These are phyloP conservation scores for Eulemur rufifrons DNA, from an alignment of 2,113 vertebrate genomes.

Conservation along the genomic window DNA sequence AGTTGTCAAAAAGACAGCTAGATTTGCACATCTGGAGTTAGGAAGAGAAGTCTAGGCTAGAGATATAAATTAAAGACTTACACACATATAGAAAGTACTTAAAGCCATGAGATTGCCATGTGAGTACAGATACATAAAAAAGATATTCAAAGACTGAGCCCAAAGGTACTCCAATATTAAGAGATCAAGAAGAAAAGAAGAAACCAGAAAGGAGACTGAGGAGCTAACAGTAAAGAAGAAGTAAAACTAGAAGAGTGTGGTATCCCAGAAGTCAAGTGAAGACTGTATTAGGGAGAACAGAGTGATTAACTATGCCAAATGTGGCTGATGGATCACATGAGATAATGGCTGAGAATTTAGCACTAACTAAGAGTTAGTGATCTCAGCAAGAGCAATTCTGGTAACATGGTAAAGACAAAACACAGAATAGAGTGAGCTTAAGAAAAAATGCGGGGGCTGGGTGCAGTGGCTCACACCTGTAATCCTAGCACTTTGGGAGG, in stretches of 20 bases:
- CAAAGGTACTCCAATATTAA: neutral
- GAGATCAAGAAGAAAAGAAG: neutral
- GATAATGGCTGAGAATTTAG: neutral
- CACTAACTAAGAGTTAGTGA: neutral
- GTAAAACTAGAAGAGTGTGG: neutral
- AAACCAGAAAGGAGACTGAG: neutral
- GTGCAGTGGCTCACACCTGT: neutral
- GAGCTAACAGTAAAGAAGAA: neutral
- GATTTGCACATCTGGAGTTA: neutral
- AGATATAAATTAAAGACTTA: neutral
- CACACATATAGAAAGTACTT: neutral
- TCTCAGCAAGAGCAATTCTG: neutral
- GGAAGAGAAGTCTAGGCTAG: neutral
- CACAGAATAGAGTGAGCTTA: neutral
- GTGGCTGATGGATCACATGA: neutral
- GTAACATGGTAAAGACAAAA: neutral
- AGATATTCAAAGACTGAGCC: neutral
- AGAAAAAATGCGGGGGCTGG: too few relatives aligned
- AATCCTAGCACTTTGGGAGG: neutral
- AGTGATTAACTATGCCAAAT: neutral
- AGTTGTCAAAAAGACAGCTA: neutral
- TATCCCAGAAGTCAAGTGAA: neutral
- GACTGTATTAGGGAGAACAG: neutral
- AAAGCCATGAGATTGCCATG: neutral
- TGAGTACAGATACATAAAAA: neutral